Evolutionary conservation across 2,888 invertebrate genomes (phyloP), one percentile per base, ranked within the genome.

Genomic region (Nineta flava): DNA sequence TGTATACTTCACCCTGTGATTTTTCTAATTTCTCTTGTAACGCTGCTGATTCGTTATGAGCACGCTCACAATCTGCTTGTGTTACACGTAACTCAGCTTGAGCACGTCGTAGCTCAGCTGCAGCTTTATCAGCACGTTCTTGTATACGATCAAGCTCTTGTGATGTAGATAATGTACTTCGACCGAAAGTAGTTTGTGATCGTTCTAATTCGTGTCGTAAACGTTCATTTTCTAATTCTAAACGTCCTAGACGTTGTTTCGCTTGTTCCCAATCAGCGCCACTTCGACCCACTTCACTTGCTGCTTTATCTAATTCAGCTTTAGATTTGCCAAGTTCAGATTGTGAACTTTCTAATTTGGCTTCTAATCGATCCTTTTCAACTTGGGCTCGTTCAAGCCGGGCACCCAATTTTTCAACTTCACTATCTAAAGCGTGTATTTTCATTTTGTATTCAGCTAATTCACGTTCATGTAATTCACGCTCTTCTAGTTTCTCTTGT

Each of bases 361-460:
- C 81, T 72, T 93, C 93, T 43, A 93, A 74, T 15, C 92, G 78
- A 61, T 93, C 93, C 62, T 93, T 88, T 64, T 93, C 93, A 1
- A 86, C 83, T 62, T 87, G 84, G 19, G 88, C 88, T 61, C 93
- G 76, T 65, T 93, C 93, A 55, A 93, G 73, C 51, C 93, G 77
- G 31, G 87, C 86, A 51, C 84, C 85, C 49, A 88, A 73, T 68
- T 90, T 88, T 64, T 90, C 88, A 10, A 92, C 90, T 71, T 93
- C 93, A 58, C 90, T 90, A 65, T 93, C 92, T 50, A 91, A 70
- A 13, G 88, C 79, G 60, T 92, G 91, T 53, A 93, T 74, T 68
- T 93, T 93, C 80, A 93, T 87, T 69, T 93, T 93, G 63, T 90
- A 91, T 65, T 96, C 95, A 49, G 93, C 91, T 59, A 93, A 80